phyloP scores from a whole-genome alignment of 1,140 invertebrate species.

The Bathynomus jamesi region DNA sequence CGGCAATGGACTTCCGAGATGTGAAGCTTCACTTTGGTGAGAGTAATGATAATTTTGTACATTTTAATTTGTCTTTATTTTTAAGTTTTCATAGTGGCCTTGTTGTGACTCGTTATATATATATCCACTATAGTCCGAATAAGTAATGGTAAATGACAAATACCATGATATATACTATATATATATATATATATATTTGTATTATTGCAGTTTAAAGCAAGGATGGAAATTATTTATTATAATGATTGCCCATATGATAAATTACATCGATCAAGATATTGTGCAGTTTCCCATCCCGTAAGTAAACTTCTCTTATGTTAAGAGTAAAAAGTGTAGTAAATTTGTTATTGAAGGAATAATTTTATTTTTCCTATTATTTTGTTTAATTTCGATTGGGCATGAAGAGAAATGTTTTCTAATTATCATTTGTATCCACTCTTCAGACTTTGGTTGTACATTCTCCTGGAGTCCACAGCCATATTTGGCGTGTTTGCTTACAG shows the following conservation, averaged over 20 bases:
- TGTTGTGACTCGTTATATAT: no score
- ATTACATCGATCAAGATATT: conserved; percentile 23
- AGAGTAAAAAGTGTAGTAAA: conserved; percentile 20
- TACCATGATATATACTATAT: no score
- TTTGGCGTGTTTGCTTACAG: conserved; percentile 30
- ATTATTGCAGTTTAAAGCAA: conserved; percentile 22
- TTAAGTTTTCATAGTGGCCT: no score
- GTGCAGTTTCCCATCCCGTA: conserved; percentile 11
- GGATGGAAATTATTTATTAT: conserved; percentile 30
- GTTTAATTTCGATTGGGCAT: not conserved
- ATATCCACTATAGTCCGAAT: no score
- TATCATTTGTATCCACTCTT: not conserved
- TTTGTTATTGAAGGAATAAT: not conserved
- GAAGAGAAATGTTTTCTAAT: not conserved
- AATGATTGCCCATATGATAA: conserved; percentile 24
- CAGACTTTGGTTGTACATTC: conserved; percentile 25
- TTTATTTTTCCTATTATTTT: conserved; percentile 1
- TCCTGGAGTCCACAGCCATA: conserved; percentile 21
- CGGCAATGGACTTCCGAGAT: conserved; percentile 27
- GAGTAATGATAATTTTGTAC: not conserved
- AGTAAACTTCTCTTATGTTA: no score
- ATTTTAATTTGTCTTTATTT: not conserved
- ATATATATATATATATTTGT: no score
- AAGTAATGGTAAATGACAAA: no score
- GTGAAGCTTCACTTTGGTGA: conserved; percentile 27